These are phyloP conservation scores for Schizaphis graminum DNA, from an alignment of 2,888 invertebrate genomes.

Conservation along the genomic window DNA sequence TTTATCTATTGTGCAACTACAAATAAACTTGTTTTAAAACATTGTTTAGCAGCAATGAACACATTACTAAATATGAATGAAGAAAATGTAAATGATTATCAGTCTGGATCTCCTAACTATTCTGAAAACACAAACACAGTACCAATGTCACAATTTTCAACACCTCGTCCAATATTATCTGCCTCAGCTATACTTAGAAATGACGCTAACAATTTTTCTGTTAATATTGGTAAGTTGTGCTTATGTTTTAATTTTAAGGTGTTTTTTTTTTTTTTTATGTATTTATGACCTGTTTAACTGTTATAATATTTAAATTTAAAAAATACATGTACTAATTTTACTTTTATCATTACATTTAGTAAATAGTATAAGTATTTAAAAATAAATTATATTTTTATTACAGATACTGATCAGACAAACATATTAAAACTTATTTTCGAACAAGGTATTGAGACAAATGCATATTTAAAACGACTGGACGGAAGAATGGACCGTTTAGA, in stretches of 20 bases:
- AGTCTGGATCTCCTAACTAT: background rate
- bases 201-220: background rate
- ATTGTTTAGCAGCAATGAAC: background rate
- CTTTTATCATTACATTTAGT: background rate
- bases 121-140: background rate
- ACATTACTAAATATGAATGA: background rate
- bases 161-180: background rate
- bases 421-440: background rate
- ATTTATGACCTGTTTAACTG: background rate
- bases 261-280: background rate
- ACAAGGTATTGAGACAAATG: background rate
- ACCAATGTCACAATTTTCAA: background rate
- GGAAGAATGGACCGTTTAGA: background rate
- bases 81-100: background rate
- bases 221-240: background rate
- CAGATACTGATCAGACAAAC: background rate
- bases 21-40: background rate
- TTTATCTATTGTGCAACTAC: background rate
- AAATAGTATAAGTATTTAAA: background rate
- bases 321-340: background rate
- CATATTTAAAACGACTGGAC: background rate
- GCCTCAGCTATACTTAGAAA: background rate
- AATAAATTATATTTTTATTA: background rate
- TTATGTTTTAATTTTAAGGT: background rate
- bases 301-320: slow-evolving; percentile 9